phyloP scores from a whole-genome alignment of 1,140 invertebrate species.

The Stegodyphus mimosarum region DNA sequence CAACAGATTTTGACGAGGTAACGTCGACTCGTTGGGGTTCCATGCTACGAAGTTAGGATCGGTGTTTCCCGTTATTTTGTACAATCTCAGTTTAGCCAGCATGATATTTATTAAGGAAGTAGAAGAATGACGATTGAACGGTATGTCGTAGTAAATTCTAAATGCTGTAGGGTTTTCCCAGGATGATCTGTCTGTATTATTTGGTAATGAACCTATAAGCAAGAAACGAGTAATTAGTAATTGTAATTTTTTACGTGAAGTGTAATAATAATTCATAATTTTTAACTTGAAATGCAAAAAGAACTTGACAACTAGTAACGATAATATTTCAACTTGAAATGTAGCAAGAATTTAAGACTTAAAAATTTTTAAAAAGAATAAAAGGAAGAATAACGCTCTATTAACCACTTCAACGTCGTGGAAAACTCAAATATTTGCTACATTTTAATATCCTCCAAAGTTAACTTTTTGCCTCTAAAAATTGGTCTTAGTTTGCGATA shows the following conservation, averaged over 20 bases:
- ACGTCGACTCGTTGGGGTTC: neutral
- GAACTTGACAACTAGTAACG: too few relatives aligned
- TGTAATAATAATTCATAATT: too few relatives aligned
- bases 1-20: conserved; percentile 1
- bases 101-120: conserved; percentile 27
- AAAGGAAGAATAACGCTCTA: too few relatives aligned
- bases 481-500: too few relatives aligned
- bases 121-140: conserved; percentile 5
- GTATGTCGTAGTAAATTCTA: conserved; percentile 52
- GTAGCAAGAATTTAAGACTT: too few relatives aligned
- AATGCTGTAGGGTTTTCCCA: conserved; percentile 45
- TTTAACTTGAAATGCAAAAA: too few relatives aligned
- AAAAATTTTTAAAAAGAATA: too few relatives aligned
- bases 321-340: too few relatives aligned
- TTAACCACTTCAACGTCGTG: too few relatives aligned
- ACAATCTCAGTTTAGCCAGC: conserved; percentile 53
- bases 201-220: conserved; percentile 38
- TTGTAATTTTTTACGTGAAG: neutral
- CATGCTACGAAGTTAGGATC: conserved; percentile 26
- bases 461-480: too few relatives aligned
- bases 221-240: neutral
- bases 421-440: too few relatives aligned
- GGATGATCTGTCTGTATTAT: conserved; percentile 53
- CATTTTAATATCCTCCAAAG: too few relatives aligned
- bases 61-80: conserved; percentile 25